Conservation (phyloP, 2,113 vertebrate species). For the Boleophthalmus pectinirostris region DNA sequence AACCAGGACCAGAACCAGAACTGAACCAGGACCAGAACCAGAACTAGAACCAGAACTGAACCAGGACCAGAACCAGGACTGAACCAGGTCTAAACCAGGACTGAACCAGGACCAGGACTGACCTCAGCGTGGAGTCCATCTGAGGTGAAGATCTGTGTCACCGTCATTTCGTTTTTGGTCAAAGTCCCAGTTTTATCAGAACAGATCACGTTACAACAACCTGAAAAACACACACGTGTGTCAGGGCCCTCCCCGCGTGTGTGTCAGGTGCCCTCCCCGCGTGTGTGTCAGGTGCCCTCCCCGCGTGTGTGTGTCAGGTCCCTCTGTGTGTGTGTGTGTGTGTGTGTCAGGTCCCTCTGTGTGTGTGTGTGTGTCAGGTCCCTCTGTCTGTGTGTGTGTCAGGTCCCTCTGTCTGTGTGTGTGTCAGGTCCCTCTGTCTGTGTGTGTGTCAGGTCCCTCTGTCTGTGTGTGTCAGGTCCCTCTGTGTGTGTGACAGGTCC, state of each 20-base stretch:
- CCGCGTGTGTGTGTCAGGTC: too few species aligned
- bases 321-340: too few species aligned
- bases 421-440: too few species aligned
- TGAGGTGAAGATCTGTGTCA: conserved; percentile 91
- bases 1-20: background rate
- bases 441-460: too few species aligned
- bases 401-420: too few species aligned
- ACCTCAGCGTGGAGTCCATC: conserved; percentile 96
- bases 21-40: background rate
- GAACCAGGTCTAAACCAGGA: background rate
- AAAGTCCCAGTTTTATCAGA: conserved; percentile 98
- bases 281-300: background rate
- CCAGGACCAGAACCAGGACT: background rate
- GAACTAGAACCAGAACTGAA: conserved; percentile 48
- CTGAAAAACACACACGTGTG: conserved; percentile 67
- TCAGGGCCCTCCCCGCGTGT: background rate
- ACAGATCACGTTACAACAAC: conserved; percentile 98
- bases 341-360: too few species aligned
- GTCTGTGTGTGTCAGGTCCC: too few species aligned
- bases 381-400: too few species aligned
- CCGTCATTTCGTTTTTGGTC: conserved; percentile 99
- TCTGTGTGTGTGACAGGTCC: too few species aligned
- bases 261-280: background rate
- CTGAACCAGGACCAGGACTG: conserved; percentile 11
- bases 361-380: too few species aligned